Conservation (phyloP, 2,113 vertebrate species). For the Ovis aries region DNA sequence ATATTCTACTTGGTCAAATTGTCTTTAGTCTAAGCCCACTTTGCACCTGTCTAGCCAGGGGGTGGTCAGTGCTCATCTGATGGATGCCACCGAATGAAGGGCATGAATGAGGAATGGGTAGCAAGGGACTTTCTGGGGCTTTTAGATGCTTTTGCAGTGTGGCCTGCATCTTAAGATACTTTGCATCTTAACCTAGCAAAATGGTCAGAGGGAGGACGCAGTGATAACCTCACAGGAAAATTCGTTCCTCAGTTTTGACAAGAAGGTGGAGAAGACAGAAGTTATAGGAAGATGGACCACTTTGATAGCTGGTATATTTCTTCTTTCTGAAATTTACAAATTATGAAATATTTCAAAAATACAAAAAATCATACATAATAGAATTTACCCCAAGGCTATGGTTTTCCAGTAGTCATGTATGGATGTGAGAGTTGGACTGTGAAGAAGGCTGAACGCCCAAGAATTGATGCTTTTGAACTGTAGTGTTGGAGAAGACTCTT, state of each 20-base stretch:
- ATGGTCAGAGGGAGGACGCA: neutral
- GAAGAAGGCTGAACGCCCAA: too few species aligned
- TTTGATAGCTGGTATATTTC: neutral
- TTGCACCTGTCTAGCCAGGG: neutral
- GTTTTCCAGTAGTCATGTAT: too few species aligned
- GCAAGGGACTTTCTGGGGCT: neutral
- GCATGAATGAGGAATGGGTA: neutral
- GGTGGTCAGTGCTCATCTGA: neutral
- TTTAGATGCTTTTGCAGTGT: neutral
- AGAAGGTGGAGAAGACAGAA: neutral
- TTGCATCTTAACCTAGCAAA: neutral
- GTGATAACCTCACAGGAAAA: neutral
- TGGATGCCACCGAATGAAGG: neutral
- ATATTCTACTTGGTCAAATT: neutral
- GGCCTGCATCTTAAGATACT: neutral
- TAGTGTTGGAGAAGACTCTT: too few species aligned
- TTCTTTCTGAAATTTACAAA: too few species aligned
- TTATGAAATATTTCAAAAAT: neutral
- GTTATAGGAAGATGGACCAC: neutral
- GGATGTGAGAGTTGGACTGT: too few species aligned
- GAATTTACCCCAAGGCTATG: neutral
- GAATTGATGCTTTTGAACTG: too few species aligned
- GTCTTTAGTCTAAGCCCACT: neutral
- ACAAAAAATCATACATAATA: neutral
- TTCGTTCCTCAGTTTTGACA: neutral